phyloP scores from a whole-genome alignment of 2,888 invertebrate species.

The Synanthedon formicaeformis region DNA sequence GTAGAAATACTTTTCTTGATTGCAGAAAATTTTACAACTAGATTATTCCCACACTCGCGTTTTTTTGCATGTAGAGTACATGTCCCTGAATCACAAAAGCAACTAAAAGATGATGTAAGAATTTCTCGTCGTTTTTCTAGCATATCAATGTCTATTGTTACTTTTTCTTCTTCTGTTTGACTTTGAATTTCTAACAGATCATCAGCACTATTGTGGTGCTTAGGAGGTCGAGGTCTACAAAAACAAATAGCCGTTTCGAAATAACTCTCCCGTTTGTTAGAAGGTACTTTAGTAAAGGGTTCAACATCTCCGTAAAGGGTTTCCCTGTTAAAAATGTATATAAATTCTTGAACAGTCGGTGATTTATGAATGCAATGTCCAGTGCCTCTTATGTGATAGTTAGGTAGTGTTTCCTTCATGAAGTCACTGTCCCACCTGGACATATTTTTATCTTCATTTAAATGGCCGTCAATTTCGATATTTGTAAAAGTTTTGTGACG shows the following conservation, averaged over 20 bases:
- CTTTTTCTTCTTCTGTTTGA: conserved; percentile 27
- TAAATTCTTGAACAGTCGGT: conserved; percentile 54
- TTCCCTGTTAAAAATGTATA: conserved; percentile 59
- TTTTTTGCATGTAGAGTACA: conserved; percentile 47
- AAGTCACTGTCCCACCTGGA: conserved; percentile 43
- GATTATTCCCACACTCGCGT: conserved; percentile 33
- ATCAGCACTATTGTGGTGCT: conserved; percentile 57
- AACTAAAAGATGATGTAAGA: conserved; percentile 46
- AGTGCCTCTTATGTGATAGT: conserved; percentile 61
- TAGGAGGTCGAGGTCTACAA: conserved; percentile 48
- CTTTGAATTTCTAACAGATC: conserved; percentile 41
- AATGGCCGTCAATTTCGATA: conserved; percentile 54
- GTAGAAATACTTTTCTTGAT: conserved; percentile 61
- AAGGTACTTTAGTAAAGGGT: conserved; percentile 39
- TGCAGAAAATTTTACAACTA: conserved; percentile 55
- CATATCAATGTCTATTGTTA: conserved; percentile 38
- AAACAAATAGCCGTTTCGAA: conserved; percentile 65
- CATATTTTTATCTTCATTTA: conserved; percentile 34
- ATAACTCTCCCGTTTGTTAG: conserved; percentile 45
- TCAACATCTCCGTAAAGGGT: conserved; percentile 42
- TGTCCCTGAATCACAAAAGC: conserved; percentile 51
- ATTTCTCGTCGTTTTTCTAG: conserved; percentile 37
- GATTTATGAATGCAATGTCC: conserved; percentile 61
- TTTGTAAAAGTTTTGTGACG: conserved; percentile 64
- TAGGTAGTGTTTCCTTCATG: conserved; percentile 50